Conservation (phyloP, 2,113 vertebrate genomes). For the Lagenorhynchus albirostris region DNA sequence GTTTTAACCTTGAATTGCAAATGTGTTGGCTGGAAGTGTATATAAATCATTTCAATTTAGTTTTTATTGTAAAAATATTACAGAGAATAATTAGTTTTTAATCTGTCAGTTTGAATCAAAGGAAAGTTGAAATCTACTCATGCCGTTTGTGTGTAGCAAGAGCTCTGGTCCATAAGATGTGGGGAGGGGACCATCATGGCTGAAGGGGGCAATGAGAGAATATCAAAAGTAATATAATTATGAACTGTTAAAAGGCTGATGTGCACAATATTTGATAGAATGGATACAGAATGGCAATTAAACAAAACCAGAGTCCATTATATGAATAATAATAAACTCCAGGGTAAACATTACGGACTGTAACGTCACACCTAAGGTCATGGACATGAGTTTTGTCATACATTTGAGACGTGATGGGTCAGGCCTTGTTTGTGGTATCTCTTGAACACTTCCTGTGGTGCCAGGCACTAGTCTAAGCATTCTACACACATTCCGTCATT, state of each 20-base stretch:
- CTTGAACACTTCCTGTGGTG: not conserved
- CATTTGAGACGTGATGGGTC: slow-evolving; percentile 39
- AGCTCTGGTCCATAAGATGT: slow-evolving; percentile 41
- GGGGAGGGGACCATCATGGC: slow-evolving; percentile 9
- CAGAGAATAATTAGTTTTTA: slow-evolving; percentile 80
- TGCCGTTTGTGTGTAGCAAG: slow-evolving; percentile 24
- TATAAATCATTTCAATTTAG: slow-evolving; percentile 80
- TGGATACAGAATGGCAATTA: slow-evolving; percentile 68
- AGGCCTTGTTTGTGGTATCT: slow-evolving; percentile 35
- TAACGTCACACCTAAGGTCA: slow-evolving; percentile 56
- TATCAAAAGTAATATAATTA: slow-evolving; percentile 59
- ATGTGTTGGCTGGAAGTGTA: slow-evolving; percentile 75
- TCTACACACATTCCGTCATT: not conserved
- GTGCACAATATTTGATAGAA: slow-evolving; percentile 29
- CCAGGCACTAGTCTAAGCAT: not conserved
- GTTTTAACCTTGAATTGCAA: slow-evolving; percentile 82
- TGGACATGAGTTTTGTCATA: slow-evolving; percentile 46
- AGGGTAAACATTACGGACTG: not conserved
- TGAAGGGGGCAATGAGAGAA: slow-evolving; percentile 61
- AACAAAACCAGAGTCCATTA: slow-evolving; percentile 59
- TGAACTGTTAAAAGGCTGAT: slow-evolving; percentile 58
- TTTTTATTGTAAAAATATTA: slow-evolving; percentile 83
- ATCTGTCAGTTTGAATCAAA: slow-evolving; percentile 76
- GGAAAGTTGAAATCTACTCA: slow-evolving; percentile 69
- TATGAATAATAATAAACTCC: slow-evolving; percentile 49